Evolutionary conservation across 2,797 vertebrate genomes (phyloP).

Genomic region (Antennarius maculatus): DNA sequence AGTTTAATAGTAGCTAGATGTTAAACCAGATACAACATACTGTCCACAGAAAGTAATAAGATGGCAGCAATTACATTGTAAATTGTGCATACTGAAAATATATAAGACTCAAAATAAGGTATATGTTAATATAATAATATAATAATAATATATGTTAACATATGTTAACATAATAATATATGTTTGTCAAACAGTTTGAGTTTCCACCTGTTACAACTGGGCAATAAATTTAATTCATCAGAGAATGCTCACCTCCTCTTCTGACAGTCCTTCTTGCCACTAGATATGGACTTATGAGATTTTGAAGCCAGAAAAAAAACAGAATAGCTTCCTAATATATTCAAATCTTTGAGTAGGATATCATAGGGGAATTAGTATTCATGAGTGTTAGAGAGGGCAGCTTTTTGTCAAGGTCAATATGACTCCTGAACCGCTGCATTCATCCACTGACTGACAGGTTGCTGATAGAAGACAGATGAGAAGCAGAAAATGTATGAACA

Average conservation of each 20-base stretch:
- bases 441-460: constrained; percentile 52
- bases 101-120: too few species aligned
- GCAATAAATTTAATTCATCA: neutral
- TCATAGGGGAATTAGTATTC: constrained; percentile 53
- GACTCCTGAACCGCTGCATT: constrained; percentile 60
- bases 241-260: neutral
- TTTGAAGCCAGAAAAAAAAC: constrained; percentile 23
- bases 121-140: too few species aligned
- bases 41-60: neutral
- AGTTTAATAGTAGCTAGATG: constrained; percentile 30
- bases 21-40: constrained; percentile 6
- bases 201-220: neutral
- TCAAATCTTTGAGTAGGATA: constrained; percentile 36
- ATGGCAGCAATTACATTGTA: neutral
- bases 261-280: neutral
- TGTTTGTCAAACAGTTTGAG: neutral
- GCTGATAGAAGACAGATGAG: constrained; percentile 62
- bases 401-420: constrained; percentile 62
- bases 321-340: constrained; percentile 28
- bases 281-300: neutral
- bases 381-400: constrained; percentile 18
- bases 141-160: too few species aligned
- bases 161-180: too few species aligned
- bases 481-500: constrained; percentile 46
- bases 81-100: neutral